Conservation (phyloP, 2,797 vertebrate genomes). For the Chiloscyllium punctatum region DNA sequence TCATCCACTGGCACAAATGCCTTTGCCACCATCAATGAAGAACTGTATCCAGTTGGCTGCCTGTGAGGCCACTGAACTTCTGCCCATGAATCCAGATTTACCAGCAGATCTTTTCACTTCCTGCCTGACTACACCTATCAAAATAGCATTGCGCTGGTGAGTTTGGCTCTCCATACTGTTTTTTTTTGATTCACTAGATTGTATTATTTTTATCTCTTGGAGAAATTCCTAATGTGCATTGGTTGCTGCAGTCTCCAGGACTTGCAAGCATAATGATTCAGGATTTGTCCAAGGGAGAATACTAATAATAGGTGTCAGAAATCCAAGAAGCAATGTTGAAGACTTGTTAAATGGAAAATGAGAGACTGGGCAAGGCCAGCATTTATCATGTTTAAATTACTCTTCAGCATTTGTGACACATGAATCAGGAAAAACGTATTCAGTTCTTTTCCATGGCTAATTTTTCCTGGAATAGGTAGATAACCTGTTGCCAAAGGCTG, state of each 20-base stretch:
- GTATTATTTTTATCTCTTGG: not conserved
- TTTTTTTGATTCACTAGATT: no score
- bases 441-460: no score
- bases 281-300: not conserved
- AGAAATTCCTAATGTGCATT: not conserved
- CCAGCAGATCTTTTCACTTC: conserved; percentile 96
- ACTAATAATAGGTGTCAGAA: not conserved
- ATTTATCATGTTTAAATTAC: not conserved
- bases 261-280: not conserved
- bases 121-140: conserved; percentile 96
- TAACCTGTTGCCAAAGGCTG: no score
- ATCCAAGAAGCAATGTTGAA: not conserved
- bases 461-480: no score
- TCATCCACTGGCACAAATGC: conserved; percentile 94
- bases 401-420: no score
- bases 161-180: accelerated
- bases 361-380: not conserved
- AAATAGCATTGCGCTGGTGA: conserved; percentile 92
- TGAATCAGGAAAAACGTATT: no score
- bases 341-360: not conserved
- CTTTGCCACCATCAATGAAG: conserved; percentile 93
- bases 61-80: conserved; percentile 84
- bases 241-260: not conserved
- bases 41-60: conserved; percentile 98
- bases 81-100: conserved; percentile 96